Evolutionary conservation across 2,888 invertebrate species (phyloP).

Genomic region (Brenthis ino): DNA sequence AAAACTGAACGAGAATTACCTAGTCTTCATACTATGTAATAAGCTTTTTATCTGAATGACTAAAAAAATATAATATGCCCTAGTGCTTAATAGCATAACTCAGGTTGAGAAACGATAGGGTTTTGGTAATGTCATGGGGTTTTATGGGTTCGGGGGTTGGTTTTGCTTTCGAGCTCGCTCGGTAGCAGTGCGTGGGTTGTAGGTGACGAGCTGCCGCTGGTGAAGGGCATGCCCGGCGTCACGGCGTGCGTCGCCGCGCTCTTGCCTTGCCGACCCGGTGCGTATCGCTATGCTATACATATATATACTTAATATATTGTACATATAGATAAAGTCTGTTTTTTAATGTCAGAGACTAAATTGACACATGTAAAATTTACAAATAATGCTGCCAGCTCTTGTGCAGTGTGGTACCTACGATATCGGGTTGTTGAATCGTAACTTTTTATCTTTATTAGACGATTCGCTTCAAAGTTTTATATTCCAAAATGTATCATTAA

Average conservation of each 20-base stretch:
- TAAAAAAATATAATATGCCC: background rate
- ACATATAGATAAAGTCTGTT: too few species aligned
- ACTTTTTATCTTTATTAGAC: too few species aligned
- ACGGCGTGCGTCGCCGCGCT: slow-evolving; percentile 83
- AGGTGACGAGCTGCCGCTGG: slow-evolving; percentile 63
- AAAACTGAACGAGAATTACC: too few species aligned
- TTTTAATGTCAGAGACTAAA: too few species aligned
- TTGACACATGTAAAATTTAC: too few species aligned
- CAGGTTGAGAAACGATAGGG: slow-evolving; percentile 6
- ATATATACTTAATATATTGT: too few species aligned
- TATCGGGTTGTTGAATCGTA: too few species aligned
- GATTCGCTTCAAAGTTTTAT: too few species aligned
- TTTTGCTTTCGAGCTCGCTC: too few species aligned
- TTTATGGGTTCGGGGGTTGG: slow-evolving; percentile 6
- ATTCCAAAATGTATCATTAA: too few species aligned
- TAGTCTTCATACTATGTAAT: background rate
- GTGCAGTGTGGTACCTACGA: too few species aligned
- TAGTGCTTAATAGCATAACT: background rate
- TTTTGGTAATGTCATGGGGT: background rate
- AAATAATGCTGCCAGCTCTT: too few species aligned
- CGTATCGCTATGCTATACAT: slow-evolving; percentile 64
- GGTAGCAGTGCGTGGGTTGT: slow-evolving; percentile 51
- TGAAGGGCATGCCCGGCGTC: slow-evolving; percentile 79
- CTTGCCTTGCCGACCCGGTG: slow-evolving; percentile 89
- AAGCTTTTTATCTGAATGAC: background rate